Base-by-base conservation (phyloP, 2,888 invertebrate species). In the Calephelis perditalis region DNA sequence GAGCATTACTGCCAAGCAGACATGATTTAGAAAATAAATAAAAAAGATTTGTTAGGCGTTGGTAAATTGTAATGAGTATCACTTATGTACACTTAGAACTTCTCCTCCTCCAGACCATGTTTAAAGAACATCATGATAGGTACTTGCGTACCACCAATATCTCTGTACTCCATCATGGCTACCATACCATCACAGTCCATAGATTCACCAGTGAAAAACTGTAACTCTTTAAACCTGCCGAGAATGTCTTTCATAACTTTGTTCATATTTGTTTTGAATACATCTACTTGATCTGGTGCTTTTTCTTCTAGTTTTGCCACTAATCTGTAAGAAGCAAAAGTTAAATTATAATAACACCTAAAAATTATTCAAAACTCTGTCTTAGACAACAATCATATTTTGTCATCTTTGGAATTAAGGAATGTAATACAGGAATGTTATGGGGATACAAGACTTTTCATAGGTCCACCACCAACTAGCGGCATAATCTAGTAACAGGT, bases 111-210 rank as follows among this genome's bases (percentile, higher is more conserved):
- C 66, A 99, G 93, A 67, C 98, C 99, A 75, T 98, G 98, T 89
- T 98, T 98, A 91, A 97, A 97, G 91, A 98, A 97, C 96, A 98
- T 97, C 82, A 99, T 92, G 71, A 97, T 94, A 58, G 99, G 98
- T 59, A 95, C 92, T 69, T 94, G 94, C 5, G 93, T 92, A 58
- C 96, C 97, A 71, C 96, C 93, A 64, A 96, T 94, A 65, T 98
- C 98, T 81, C 97, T 94, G 87, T 98, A 99, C 84, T 98, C 98
- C 88, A 97, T 93, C 81, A 99, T 92, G 65, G 95, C 97, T n/a
- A 99, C 96, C 94, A 97, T 95, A 70, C 97, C 98, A 70, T 98
- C 98, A 66, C 95, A 94, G 76, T 97, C 97, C 96, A 97, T 97
- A 11, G 96, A 96, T 90, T 97, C 97, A 36, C 98, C 98, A 67